Percentiles rank a stretch among this genome's conserved stretches.
These are phyloP conservation scores for Apoderus coryli DNA, from an alignment of 2,888 invertebrate genomes.

Conservation along the genomic window DNA sequence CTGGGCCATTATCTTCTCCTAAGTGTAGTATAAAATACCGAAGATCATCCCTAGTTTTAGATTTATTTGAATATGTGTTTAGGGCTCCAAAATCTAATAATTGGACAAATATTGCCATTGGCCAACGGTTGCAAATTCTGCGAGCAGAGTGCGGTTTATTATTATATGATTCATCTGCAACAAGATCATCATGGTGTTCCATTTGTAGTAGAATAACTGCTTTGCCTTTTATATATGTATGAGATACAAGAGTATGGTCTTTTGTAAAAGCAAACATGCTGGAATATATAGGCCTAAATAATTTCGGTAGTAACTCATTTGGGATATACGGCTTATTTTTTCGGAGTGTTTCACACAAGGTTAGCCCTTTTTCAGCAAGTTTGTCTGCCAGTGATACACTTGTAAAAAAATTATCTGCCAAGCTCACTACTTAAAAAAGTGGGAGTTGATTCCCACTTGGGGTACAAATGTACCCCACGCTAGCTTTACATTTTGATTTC, in stretches of 20 bases:
- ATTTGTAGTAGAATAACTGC: conserved; percentile 10
- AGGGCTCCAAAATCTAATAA: too few species aligned
- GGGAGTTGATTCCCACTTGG: too few species aligned
- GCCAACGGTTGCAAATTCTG: too few species aligned
- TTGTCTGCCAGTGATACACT: conserved; percentile 9
- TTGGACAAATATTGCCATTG: too few species aligned
- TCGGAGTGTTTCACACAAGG: conserved; percentile 11
- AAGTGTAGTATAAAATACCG: too few species aligned
- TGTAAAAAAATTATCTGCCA: conserved; percentile 13
- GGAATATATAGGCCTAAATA: conserved; percentile 6
- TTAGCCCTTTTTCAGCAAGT: conserved; percentile 10
- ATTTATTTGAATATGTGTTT: too few species aligned
- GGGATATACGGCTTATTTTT: conserved; percentile 12
- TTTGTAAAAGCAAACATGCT: conserved; percentile 9
- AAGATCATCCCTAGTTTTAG: too few species aligned
- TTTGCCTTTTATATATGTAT: conserved; percentile 8
- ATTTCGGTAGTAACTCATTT: conserved; percentile 9
- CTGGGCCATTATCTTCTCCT: too few species aligned
- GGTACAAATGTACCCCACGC: too few species aligned
- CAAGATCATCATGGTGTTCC: conserved; percentile 11
- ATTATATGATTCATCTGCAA: conserved; percentile 5
- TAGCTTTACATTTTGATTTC: too few species aligned
- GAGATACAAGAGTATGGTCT: conserved; percentile 9
- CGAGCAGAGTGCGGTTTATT: too few species aligned
- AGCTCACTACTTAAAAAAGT: too few species aligned